Evolutionary conservation across 2,797 vertebrate species (phyloP), one percentile per base, ranked within the genome.

Genomic region (Apogon talboti): DNA sequence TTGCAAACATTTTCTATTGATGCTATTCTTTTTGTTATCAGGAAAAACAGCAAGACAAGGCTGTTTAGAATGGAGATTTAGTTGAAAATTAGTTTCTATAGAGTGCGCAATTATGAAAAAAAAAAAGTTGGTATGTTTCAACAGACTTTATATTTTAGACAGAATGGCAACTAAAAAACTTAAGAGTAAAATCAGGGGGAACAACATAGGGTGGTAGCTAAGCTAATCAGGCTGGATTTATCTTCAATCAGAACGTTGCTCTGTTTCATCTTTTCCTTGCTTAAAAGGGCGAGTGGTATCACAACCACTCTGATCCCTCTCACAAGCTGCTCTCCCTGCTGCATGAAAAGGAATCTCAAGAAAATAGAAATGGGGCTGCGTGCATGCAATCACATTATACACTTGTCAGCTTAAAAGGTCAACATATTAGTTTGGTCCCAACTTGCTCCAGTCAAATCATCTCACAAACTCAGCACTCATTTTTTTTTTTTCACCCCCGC

Each of bases 341-440:
- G 74, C 24, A 52, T 58, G 70, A 73, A 83, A 85, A 78, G 56
- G 48, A 88, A 76, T 62, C 74, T 65, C 19, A 16, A 79, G 74
- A 81, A 86, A 87, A 86, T 60, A 58, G 65, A 67, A 79, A 80
- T 12, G 42, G 53, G 66, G 53, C 52, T 11, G 62, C 33, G 40
- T 9, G 62, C 49, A 12, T 53, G 71, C 82, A 82, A 89, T 91
- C 90, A 82, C 86, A 92, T 92, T 91, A 91, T 77, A 87, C 89
- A 89, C 87, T 86, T 91, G 91, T 90, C 92, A 89, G 58, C 87
- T 91, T 87, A 79, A 91, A 93, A 93, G 89, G 93, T 92, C 91
- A 93, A 66, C 82, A 61, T 86, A 88, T 93, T 90, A 89, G 79
- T 84, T 85, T 61, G 68, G 63, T 71, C 62, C 54, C 71, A 14